Conservation (phyloP, 2,113 vertebrate genomes). For the Corythaixoides concolor region DNA sequence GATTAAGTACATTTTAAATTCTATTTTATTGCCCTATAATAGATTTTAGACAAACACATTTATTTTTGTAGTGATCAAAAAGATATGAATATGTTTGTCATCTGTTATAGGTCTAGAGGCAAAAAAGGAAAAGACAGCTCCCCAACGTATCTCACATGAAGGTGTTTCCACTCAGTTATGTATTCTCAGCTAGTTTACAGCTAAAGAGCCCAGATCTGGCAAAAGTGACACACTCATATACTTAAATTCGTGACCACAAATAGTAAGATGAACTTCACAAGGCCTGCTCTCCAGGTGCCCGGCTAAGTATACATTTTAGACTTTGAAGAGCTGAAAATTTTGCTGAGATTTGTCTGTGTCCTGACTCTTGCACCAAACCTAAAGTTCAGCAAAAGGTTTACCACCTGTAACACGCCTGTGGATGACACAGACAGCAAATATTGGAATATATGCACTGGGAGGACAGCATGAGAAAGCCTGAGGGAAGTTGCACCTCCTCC, state of each 20-base stretch:
- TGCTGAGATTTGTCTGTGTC: not conserved
- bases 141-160: not conserved
- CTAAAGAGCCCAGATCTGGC: not conserved
- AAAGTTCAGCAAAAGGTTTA: not conserved
- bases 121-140: not conserved
- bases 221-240: not conserved
- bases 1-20: slow-evolving; percentile 12
- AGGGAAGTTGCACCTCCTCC: not conserved
- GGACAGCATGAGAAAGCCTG: not conserved
- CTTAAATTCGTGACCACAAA: not conserved
- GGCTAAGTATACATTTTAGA: not conserved
- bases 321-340: not conserved
- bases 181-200: not conserved
- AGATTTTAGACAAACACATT: slow-evolving; percentile 23
- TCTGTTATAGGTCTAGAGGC: slow-evolving; percentile 24
- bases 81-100: slow-evolving; percentile 18
- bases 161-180: not conserved
- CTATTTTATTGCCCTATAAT: slow-evolving; percentile 38
- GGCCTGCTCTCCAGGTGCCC: not conserved
- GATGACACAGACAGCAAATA: not conserved
- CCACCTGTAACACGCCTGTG: not conserved
- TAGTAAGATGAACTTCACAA: not conserved
- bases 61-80: slow-evolving; percentile 47
- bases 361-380: fast-evolving
- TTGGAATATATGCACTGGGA: not conserved